Conservation (phyloP, 2,113 vertebrate species). For the Alosa alosa region DNA sequence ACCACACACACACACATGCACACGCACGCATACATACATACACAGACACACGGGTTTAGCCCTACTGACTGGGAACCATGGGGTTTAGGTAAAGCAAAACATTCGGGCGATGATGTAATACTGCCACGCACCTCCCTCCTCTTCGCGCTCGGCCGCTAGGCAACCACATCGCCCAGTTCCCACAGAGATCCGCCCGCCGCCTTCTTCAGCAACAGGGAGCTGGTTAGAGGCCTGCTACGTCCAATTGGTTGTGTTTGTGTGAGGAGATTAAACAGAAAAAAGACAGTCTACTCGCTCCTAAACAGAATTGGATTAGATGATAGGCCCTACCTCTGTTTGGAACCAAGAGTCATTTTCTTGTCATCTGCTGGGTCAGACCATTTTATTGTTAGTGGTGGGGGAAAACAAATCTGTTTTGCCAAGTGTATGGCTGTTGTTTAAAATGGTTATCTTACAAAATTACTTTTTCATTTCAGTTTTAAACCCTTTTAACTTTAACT, state of each 20-base stretch:
- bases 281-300: too few species aligned
- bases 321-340: not conserved
- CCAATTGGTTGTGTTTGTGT: not conserved
- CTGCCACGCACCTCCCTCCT: slow-evolving; percentile 36
- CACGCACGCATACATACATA: not conserved
- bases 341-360: not conserved
- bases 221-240: not conserved
- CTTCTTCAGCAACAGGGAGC: not conserved
- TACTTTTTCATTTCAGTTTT: too few species aligned
- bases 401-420: too few species aligned
- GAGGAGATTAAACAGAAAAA: not conserved
- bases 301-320: too few species aligned
- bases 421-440: too few species aligned
- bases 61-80: slow-evolving; percentile 14
- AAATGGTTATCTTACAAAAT: too few species aligned
- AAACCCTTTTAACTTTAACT: too few species aligned
- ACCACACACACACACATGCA: not conserved
- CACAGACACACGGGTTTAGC: not conserved
- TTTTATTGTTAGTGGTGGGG: too few species aligned
- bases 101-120: slow-evolving; percentile 30
- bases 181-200: slow-evolving; percentile 23
- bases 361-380: not conserved
- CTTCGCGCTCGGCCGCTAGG: not conserved
- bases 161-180: slow-evolving; percentile 28
- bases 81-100: slow-evolving; percentile 32